These are phyloP conservation scores for Masnerella sp. DNA, from an alignment of 2,888 invertebrate genomes.

Conservation along the genomic window DNA sequence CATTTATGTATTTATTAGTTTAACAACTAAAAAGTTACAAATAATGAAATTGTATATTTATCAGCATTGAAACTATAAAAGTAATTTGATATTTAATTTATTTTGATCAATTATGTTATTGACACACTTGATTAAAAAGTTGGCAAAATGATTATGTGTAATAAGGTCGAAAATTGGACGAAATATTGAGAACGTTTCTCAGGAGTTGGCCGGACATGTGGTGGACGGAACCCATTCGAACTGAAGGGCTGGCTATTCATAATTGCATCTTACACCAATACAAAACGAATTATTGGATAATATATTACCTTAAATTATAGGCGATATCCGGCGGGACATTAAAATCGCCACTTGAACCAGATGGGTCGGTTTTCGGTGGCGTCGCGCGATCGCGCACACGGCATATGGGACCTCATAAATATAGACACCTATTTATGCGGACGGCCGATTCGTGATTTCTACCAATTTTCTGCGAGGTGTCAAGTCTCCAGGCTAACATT, in stretches of 20 bases:
- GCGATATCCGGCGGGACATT: constrained; percentile 75
- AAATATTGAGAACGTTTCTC: constrained; percentile 40
- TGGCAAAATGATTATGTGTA: constrained; percentile 31
- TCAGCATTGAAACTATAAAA: too few relatives aligned
- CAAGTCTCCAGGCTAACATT: constrained; percentile 34
- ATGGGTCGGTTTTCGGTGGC: constrained; percentile 73
- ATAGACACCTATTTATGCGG: constrained; percentile 65
- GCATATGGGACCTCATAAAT: constrained; percentile 74
- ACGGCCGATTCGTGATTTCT: constrained; percentile 59
- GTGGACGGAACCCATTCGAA: constrained; percentile 66
- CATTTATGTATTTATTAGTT: too few relatives aligned
- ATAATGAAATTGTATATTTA: too few relatives aligned
- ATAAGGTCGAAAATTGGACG: constrained; percentile 40
- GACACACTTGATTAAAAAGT: constrained; percentile 36
- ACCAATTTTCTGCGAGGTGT: constrained; percentile 49
- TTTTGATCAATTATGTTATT: too few relatives aligned
- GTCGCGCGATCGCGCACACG: constrained; percentile 62
- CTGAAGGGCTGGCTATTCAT: constrained; percentile 69
- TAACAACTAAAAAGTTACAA: too few relatives aligned
- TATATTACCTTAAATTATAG: constrained; percentile 77
- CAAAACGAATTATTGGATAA: constrained; percentile 76
- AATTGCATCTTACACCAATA: constrained; percentile 75
- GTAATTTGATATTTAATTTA: too few relatives aligned
- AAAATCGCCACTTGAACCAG: constrained; percentile 74
- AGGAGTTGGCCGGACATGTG: constrained; percentile 66